A percentile compares a stretch with the other conserved stretches of the same genome.
Evolutionary conservation across 2,113 vertebrate species (phyloP).

Genomic region (Sminthopsis crassicaudata): DNA sequence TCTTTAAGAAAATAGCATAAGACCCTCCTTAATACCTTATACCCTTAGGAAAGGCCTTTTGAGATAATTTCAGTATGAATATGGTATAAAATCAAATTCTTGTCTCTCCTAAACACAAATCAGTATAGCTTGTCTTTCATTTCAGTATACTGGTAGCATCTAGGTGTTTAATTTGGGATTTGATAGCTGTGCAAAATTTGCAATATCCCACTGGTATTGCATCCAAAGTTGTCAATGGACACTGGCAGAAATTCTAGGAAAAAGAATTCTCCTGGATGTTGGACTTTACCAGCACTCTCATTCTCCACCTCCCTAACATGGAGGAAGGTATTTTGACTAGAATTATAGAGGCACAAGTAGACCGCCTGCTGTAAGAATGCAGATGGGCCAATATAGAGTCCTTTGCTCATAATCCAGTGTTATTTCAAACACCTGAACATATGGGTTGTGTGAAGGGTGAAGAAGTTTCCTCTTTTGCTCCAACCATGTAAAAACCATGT

Average conservation of each 20-base stretch:
- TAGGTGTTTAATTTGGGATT: slow-evolving; percentile 68
- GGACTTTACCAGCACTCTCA: slow-evolving; percentile 47
- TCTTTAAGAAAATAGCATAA: slow-evolving; percentile 2
- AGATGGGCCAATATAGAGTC: slow-evolving; percentile 56
- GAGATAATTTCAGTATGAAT: slow-evolving; percentile 42
- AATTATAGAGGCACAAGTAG: slow-evolving; percentile 51
- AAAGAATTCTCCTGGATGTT: slow-evolving; percentile 58
- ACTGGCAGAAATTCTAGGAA: slow-evolving; percentile 60
- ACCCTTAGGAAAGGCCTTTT: slow-evolving; percentile 28
- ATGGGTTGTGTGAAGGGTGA: slow-evolving; percentile 41
- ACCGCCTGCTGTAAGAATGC: slow-evolving; percentile 40
- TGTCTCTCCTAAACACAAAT: slow-evolving; percentile 23
- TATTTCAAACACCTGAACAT: slow-evolving; percentile 64
- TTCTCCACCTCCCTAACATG: slow-evolving; percentile 32
- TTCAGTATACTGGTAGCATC: neutral
- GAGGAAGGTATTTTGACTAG: slow-evolving; percentile 60
- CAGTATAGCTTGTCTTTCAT: neutral
- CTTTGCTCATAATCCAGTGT: slow-evolving; percentile 14
- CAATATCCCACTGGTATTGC: slow-evolving; percentile 12
- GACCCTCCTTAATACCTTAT: neutral
- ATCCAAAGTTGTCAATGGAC: slow-evolving; percentile 48
- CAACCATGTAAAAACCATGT: slow-evolving; percentile 21
- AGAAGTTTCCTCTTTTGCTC: neutral
- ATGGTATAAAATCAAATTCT: slow-evolving; percentile 2
- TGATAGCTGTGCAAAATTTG: slow-evolving; percentile 60